Evolutionary conservation across 2,888 invertebrate genomes (phyloP), one percentile per base, ranked within the genome.

Genomic region (Cerceris rybyensis): DNA sequence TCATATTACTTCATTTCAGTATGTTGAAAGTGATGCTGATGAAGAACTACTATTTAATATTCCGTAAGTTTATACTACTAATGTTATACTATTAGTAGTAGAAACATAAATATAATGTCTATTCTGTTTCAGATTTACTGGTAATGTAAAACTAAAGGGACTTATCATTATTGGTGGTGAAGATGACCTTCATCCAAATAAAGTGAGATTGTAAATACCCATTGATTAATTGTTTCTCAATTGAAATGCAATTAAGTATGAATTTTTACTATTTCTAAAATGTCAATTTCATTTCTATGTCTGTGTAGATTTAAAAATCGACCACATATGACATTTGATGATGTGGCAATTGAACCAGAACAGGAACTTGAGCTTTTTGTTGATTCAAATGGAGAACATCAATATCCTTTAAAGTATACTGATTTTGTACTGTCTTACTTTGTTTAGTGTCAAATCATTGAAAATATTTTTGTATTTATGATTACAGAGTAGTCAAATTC

Each of bases 11-110:
- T 67, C 52, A 41, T 81, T 82, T 50, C 92, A 98, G 98, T 98
- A 94, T 94, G 99, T 99, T 0, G 96, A 98, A 93, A 99, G 99
- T 93, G 99, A 99, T 94, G 96, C 95, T 0, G 99, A 99, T 93
- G 97, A 97, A 92, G 99, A 99, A 93, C 93, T 99, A 6, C 93
- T 99, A 2, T 98, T 99, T 91, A 99, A 98, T 92, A 97, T 99
- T 89, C 99, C 99, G 94, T 95, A 91, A 93, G 94, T 93, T 79
- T 71, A 17, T 7, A 43, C 16, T 11, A 13, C 52, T 42, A 42
- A 61, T 49, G 11, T 68, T 6, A 13, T 13, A 13, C 39, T 58
- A 63, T 49, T 6, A 42, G 6, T 6, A 8, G 49, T 17, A 43
- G 50, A 41, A 46, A 43, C 16, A 16, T 57, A 50, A 50, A 46